These are phyloP conservation scores for Turdus rufiventris DNA, from an alignment of 2,113 vertebrate genomes.

Conservation along the genomic window DNA sequence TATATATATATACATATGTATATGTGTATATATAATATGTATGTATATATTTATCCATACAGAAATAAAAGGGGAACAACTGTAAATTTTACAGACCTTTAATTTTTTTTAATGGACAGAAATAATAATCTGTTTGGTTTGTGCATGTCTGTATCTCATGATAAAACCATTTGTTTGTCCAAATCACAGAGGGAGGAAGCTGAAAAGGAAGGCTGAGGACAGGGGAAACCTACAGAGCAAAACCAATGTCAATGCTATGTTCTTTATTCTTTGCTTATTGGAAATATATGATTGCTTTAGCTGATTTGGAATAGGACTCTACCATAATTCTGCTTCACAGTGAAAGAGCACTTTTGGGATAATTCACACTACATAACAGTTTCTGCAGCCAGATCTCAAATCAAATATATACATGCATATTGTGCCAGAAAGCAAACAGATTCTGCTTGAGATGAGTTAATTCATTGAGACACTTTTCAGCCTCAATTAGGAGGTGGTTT, in stretches of 20 bases:
- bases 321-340: background rate
- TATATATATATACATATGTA: background rate
- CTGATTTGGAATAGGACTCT: background rate
- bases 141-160: background rate
- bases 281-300: background rate
- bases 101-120: background rate
- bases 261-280: background rate
- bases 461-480: background rate
- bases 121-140: background rate
- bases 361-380: background rate
- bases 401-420: background rate
- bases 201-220: background rate
- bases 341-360: background rate
- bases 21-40: background rate
- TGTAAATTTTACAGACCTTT: background rate
- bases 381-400: background rate
- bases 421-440: background rate
- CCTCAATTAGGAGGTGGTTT: background rate
- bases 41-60: background rate
- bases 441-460: background rate
- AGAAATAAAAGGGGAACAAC: conserved; percentile 2
- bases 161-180: background rate
- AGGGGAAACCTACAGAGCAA: background rate
- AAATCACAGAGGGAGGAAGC: background rate
- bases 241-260: background rate